Evolutionary conservation across 2,888 invertebrate species (phyloP), one percentile per base, ranked within the genome.

Genomic region (Diadegma fenestrale): DNA sequence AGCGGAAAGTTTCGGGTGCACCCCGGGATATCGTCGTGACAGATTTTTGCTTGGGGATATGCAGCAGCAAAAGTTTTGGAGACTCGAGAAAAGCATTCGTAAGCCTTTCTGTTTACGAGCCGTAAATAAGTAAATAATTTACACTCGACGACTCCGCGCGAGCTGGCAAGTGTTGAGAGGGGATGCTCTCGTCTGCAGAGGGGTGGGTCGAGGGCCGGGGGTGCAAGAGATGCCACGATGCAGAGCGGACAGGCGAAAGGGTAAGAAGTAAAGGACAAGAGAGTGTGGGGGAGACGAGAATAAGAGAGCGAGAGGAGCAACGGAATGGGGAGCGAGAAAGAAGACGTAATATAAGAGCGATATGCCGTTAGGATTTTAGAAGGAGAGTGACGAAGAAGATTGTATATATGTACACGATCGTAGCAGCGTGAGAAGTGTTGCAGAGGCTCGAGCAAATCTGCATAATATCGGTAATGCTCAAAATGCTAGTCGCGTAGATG

Each of bases 391-490:
- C 77, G 80, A 73, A 66, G 78, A 64, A 72, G 61, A 69, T 33
- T 26, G 82, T 77, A 45, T 45, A 76, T 71, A 77, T 30, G 71
- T 26, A 63, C n/a, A n/a, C 19, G 41, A 66, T 33, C 75, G 68
- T 45, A 41, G 84, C 26, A 85, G 76, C 75, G 82, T 84, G 82
- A 82, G 85, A 85, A 85, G 82, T 83, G 80, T 80, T 75, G 85
- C 81, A 61, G 66, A 79, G 83, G 83, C 86, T 82, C 83, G 83
- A 75, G 79, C 87, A 93, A 92, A 93, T 93, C 92, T 93, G 91
- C 93, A 93, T 93, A 93, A 93, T 93, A 93, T 93, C 93, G 92
- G 93, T 93, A 93, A 93, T 93, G 91, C 90, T 92, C 90, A 91
- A 90, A 93, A 93, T 93, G 92, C 92, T 90, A 92, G 92, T 92